These are phyloP conservation scores for Galago senegalensis DNA, from an alignment of 2,797 vertebrate species.

Conservation along the genomic window DNA sequence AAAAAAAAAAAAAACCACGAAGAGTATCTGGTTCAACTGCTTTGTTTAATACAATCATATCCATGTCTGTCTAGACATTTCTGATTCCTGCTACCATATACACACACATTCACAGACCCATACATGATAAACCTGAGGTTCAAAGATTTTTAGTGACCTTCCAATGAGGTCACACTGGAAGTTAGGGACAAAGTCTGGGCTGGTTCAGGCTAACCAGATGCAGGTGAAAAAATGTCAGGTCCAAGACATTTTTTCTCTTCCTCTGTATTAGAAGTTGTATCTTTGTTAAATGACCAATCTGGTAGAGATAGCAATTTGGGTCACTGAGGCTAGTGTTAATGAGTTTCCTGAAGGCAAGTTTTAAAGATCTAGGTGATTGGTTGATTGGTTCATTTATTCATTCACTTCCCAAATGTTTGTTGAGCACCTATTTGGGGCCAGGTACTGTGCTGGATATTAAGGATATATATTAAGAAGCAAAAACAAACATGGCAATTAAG, in stretches of 20 bases:
- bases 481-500: not conserved
- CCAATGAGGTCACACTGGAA: not conserved
- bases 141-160: not conserved
- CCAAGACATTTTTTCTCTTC: not conserved
- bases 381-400: not conserved
- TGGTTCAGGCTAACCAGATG: not conserved
- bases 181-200: not conserved
- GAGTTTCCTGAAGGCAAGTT: not conserved
- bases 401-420: not conserved
- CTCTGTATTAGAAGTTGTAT: not conserved
- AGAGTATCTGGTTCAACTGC: not conserved
- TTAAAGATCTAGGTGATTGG: slow-evolving; percentile 15
- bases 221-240: not conserved
- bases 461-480: not conserved
- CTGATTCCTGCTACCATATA: not conserved
- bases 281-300: slow-evolving; percentile 4
- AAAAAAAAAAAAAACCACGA: not conserved
- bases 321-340: not conserved
- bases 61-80: not conserved
- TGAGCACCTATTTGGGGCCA: not conserved
- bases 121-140: not conserved
- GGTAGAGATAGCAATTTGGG: slow-evolving; percentile 18
- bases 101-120: not conserved
- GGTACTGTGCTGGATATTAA: not conserved
- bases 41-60: slow-evolving; percentile 18